Base-by-base conservation (phyloP, 2,888 invertebrate genomes). In the Parthenolecanium corni region DNA sequence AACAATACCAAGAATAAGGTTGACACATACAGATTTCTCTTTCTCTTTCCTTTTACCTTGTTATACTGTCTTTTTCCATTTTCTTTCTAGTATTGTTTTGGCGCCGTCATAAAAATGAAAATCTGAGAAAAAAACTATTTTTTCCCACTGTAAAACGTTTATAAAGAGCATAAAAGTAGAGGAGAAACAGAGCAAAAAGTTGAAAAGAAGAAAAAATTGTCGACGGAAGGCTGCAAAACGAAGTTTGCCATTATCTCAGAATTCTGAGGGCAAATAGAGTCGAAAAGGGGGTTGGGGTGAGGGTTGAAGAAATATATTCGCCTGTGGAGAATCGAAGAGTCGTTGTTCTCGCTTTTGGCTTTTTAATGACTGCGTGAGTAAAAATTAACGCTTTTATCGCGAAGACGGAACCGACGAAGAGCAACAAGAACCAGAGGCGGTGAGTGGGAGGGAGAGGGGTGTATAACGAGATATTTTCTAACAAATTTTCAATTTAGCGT, bases 91-190 rank as follows among this genome's bases (percentile, higher is more conserved):
- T 49, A 16, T 61, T 62, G 62, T 62, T 52, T 52, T 18, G 62
- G 62, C 62, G 62, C 62, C 62, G 52, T 62, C 62, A 52, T 62
- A 62, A 62, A 62, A 62, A 62, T 62, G 62, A 51, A 62, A 62
- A 62, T 62, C 42, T 42, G 52, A 56, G 56, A 23, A 44, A 56
- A 56, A 56, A 53, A 53, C 53, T 53, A 53, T 53, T 53, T 53
- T 53, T 40, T 23, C 25, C 18, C 11, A 3, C 18, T 16, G 18
- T 14, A 14, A 42, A 42, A 42, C n/a, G 44, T 42, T 18, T 16
- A 42, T 11, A 42, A 42, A 4, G 18, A 16, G 14, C 4, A 42
- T 14, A 14, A 42, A 42, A 42, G 14, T 6, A 18, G 14, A 42
- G 4, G 44, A 14, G 44, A 42, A 5, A 18, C 44, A 14, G 18